Conservation (phyloP, 2,113 vertebrate genomes). For the Salvelinus namaycush region DNA sequence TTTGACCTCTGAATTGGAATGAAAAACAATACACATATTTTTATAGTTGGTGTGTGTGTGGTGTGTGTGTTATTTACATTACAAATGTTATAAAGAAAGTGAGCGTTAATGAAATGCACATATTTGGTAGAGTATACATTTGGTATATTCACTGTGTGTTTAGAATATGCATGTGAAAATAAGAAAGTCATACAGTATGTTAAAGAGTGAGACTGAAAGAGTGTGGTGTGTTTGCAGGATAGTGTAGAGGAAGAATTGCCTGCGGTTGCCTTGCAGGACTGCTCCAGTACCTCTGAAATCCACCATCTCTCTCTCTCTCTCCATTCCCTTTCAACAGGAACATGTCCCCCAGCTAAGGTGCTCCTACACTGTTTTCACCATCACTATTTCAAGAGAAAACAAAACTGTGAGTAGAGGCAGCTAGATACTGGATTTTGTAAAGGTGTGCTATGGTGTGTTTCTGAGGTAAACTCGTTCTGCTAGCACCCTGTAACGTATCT, state of each 20-base stretch:
- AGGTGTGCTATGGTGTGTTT: constrained; percentile 56
- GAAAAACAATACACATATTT: constrained; percentile 56
- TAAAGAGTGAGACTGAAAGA: constrained; percentile 60
- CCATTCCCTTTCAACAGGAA: constrained; percentile 74
- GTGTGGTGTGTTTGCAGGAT: constrained; percentile 63
- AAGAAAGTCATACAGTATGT: constrained; percentile 62
- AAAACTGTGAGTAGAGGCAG: constrained; percentile 71
- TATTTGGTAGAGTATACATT: constrained; percentile 68
- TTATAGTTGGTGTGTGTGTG: constrained; percentile 51
- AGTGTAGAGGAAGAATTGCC: constrained; percentile 71
- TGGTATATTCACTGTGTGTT: constrained; percentile 65
- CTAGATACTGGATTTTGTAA: constrained; percentile 68
- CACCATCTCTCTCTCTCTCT: constrained; percentile 65
- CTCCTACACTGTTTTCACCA: constrained; percentile 68
- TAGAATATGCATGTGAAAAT: constrained; percentile 35
- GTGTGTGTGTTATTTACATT: constrained; percentile 15
- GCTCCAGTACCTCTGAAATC: constrained; percentile 69
- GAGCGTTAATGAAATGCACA: constrained; percentile 69
- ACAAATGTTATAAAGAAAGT: background rate
- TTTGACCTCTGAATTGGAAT: constrained; percentile 56
- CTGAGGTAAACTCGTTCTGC: constrained; percentile 48
- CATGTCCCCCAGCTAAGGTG: constrained; percentile 75
- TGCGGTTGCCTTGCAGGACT: constrained; percentile 79
- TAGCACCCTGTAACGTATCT: constrained; percentile 28
- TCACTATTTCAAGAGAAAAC: constrained; percentile 76